These are phyloP conservation scores for Himalopsyche japonica DNA, from an alignment of 2,888 invertebrate species.

Conservation along the genomic window DNA sequence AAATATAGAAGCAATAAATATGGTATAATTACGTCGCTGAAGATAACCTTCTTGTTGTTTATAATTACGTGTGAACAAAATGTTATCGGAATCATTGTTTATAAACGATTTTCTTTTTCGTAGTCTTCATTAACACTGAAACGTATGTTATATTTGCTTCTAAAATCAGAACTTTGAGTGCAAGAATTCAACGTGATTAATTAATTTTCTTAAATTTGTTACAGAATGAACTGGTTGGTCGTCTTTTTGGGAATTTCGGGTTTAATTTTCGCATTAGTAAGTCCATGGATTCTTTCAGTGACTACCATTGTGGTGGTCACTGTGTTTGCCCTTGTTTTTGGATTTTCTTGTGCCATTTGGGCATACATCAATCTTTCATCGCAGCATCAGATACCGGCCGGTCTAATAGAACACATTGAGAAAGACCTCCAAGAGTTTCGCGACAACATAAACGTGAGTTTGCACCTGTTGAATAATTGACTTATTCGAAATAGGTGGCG, in stretches of 20 bases:
- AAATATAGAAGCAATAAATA: not conserved
- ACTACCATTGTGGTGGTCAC: conserved; percentile 23
- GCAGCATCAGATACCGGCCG: conserved; percentile 65
- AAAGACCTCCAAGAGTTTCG: conserved; percentile 65
- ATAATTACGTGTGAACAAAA: not conserved
- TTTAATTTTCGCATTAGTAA: conserved; percentile 23
- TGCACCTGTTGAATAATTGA: conserved; percentile 5
- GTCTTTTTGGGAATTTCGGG: conserved; percentile 20
- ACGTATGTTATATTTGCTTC: conserved; percentile 17
- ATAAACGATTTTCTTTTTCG: not conserved
- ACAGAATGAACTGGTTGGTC: conserved; percentile 32
- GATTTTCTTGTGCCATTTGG: conserved; percentile 52
- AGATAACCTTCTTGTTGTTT: not conserved
- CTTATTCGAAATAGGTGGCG: not conserved
- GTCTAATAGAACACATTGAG: conserved; percentile 62
- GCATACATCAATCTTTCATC: conserved; percentile 68
- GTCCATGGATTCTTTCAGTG: conserved; percentile 36
- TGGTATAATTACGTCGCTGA: not conserved
- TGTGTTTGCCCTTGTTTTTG: conserved; percentile 22
- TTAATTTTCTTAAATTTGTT: conserved; percentile 7
- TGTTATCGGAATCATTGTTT: not conserved
- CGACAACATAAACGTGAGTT: conserved; percentile 63
- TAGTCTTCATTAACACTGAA: not conserved
- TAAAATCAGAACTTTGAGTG: not conserved
- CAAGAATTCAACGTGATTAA: not conserved